Base-by-base conservation (phyloP, 2,113 vertebrate species). In the Fregata magnificens region DNA sequence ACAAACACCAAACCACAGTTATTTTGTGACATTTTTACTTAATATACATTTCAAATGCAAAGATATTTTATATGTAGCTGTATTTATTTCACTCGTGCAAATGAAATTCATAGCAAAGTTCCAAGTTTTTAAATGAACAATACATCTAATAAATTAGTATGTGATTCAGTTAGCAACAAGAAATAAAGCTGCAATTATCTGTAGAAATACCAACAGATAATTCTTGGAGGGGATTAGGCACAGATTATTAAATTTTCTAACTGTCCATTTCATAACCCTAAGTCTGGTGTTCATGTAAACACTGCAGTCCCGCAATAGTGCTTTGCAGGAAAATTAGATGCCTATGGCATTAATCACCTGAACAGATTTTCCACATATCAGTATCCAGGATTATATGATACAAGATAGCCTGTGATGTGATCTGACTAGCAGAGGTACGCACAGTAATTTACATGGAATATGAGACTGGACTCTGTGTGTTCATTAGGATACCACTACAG, bases 191-290 rank as follows among this genome's bases (percentile, higher is more conserved):
- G 55, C 49, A 76, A 47, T 87, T 96, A 77, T 95, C 94, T 94
- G 59, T 86, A 93, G 77, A 66, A 93, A 70, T 47, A 49, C 55
- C 81, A 65, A 53, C 28, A 74, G 86, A 78, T 38, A 84, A 88
- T 71, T 95, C 22, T 53, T 69, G 88, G 91, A 91, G 87, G 36
- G 40, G 56, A 89, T 96, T 82, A 93, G 82, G 25, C 70, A 79
- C 74, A 47, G 74, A 63, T 96, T 86, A 86, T 80, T 96, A 81
- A 84, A 81, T 96, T 80, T 70, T 84, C 91, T 76, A 93, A 96
- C 94, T 83, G 96, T 73, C 67, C 26, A 72, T 82, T 89, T 96
- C 81, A 40, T 73, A 79, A 45, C 40, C 25, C 61, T 86, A 53
- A 92, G 82, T 47, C 80, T 89, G 74, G 38, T 50, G 40, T 56